Base-by-base conservation (phyloP, 2,113 vertebrate genomes). In the Urocynchramus pylzowi region DNA sequence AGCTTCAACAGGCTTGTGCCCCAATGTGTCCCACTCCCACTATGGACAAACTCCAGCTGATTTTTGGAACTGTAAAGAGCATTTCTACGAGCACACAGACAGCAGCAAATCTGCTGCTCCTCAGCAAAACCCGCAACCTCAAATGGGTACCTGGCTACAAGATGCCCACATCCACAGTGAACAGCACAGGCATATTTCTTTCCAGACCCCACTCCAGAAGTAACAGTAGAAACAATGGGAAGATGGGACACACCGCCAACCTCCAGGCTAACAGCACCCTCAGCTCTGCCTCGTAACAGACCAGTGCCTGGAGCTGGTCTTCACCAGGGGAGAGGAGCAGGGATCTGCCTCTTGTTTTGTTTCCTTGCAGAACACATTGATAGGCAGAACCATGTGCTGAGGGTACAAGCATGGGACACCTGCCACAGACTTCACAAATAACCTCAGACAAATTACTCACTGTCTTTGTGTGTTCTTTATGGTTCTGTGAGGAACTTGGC, bases 121-220 rank as follows among this genome's bases (percentile, higher is more conserved):
- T 64, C 9, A 2, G 33, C 53, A 91, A 33, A 41, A 59, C 5
- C 20, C 8, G 31, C 33, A 44, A 44, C 35, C 41, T 41, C 65
- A 64, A 1, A 49, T 4, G 33, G 47, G 65, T 24, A 30, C 39
- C 31, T 57, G 59, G 22, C 28, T 83, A 45, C 71, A 60, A 50
- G 65, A 45, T 9, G 15, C 16, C 41, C 52, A 19, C 1, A 8
- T 10, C 39, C 3, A 3, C 24, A 49, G 13, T 5, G 42, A 74
- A 24, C 2, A 24, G 37, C 1, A 1, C 5, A 24, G 24, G 23
- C 21, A 27, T 1, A 21, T 4, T 50, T 37, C 47, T 69, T 47
- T 28, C 44, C 59, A 59, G 24, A 27, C 6, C 15, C 31, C 69
- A 68, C 13, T 26, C 37, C 59, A 81, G 50, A 11, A 50, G 56